Evolutionary conservation across 2,797 vertebrate species (phyloP).

Genomic region (Lycodopsis pacificus): DNA sequence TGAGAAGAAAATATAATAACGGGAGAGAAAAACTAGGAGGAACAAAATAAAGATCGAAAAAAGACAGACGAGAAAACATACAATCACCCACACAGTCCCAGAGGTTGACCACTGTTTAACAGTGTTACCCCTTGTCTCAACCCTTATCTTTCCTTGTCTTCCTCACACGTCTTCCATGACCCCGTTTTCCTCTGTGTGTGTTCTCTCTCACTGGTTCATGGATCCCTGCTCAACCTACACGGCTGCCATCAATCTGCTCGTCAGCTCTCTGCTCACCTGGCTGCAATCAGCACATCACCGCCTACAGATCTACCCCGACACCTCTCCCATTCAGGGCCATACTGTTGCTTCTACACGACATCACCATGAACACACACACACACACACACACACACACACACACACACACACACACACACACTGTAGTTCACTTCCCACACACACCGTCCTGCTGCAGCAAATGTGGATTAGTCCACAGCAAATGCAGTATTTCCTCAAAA

Average conservation of each 20-base stretch:
- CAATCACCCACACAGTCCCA: background rate
- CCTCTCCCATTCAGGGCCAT: no score
- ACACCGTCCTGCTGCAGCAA: background rate
- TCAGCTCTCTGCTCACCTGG: no score
- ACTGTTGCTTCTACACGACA: background rate
- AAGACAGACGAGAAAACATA: background rate
- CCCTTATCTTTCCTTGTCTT: no score
- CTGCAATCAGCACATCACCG: no score
- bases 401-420: background rate
- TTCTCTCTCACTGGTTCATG: no score
- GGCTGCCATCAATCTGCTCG: no score
- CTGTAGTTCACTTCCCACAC: background rate
- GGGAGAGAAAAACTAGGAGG: background rate
- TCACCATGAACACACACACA: background rate
- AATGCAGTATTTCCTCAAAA: background rate
- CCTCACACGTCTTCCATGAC: no score
- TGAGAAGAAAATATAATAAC: background rate
- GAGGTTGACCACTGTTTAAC: no score
- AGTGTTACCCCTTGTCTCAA: no score
- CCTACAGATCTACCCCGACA: no score
- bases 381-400: background rate
- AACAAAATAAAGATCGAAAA: background rate
- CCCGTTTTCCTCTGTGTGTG: no score
- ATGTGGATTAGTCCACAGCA: background rate
- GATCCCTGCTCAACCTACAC: no score